Conservation (phyloP, 2,888 invertebrate genomes). For the Caenorhabditis sp. region DNA sequence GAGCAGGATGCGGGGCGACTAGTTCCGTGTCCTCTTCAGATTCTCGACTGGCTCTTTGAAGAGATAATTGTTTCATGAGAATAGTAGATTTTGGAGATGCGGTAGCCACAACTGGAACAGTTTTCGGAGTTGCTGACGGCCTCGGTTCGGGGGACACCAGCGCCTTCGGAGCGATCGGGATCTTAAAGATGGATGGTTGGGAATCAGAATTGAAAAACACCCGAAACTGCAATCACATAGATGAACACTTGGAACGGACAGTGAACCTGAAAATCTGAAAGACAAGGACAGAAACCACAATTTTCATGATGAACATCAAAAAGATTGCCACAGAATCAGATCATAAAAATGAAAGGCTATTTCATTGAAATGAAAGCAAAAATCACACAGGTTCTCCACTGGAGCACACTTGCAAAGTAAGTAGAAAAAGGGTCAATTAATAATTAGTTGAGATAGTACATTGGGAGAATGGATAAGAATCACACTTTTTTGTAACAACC, state of each 20-base stretch:
- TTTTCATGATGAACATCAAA: no score
- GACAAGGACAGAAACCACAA: neutral
- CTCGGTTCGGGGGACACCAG: conserved; percentile 57
- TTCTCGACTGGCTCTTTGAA: conserved; percentile 59
- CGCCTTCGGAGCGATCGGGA: conserved; percentile 27
- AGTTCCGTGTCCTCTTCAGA: conserved; percentile 66
- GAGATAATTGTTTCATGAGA: conserved; percentile 57
- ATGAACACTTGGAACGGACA: conserved; percentile 3
- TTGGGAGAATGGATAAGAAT: neutral
- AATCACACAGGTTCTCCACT: neutral
- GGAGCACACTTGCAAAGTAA: no score
- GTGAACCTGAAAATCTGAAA: neutral
- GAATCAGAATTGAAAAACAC: neutral
- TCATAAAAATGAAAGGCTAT: no score
- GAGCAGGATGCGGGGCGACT: conserved; percentile 25
- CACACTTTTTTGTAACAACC: conserved; percentile 28
- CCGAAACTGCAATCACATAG: conserved; percentile 25
- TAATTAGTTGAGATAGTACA: conserved; percentile 15
- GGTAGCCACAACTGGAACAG: conserved; percentile 41
- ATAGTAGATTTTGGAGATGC: conserved; percentile 46
- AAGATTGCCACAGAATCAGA: no score
- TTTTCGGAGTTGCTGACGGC: conserved; percentile 3
- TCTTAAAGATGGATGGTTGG: conserved; percentile 19
- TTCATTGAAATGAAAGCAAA: no score
- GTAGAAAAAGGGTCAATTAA: neutral